Percentiles rank a stretch among this genome's conserved stretches.
Evolutionary conservation across 2,113 vertebrate species (phyloP).

Genomic region (Hippocampus zosterae): DNA sequence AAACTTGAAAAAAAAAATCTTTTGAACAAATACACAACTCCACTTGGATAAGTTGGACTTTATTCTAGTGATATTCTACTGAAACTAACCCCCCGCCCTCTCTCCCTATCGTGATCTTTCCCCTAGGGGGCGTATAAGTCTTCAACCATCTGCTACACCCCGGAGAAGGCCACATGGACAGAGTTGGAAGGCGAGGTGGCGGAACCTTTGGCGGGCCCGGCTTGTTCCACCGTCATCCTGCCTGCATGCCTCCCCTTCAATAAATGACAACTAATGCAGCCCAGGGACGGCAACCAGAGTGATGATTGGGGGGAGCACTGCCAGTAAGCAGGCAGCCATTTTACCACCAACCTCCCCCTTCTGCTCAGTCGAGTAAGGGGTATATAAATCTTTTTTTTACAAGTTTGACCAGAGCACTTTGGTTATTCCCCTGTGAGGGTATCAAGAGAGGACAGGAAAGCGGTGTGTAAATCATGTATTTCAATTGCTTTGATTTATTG

Average conservation of each 20-base stretch:
- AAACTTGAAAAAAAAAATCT: too few species aligned
- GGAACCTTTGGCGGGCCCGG: slow-evolving; percentile 92
- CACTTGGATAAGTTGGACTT: too few species aligned
- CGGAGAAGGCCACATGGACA: slow-evolving; percentile 95
- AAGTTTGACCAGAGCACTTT: slow-evolving; percentile 76
- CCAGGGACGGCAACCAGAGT: slow-evolving; percentile 16
- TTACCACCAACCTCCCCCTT: slow-evolving; percentile 43
- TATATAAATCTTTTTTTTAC: slow-evolving; percentile 81
- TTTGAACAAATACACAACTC: too few species aligned
- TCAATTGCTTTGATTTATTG: slow-evolving; percentile 58
- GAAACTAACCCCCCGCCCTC: too few species aligned
- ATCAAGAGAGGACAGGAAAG: slow-evolving; percentile 34
- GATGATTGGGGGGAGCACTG: slow-evolving; percentile 66
- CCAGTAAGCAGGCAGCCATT: slow-evolving; percentile 53
- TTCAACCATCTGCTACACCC: slow-evolving; percentile 97
- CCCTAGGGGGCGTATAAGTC: slow-evolving; percentile 98
- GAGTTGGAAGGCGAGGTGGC: slow-evolving; percentile 97
- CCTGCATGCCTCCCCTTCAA: slow-evolving; percentile 94
- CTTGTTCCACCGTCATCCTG: slow-evolving; percentile 91
- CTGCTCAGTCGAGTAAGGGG: slow-evolving; percentile 38
- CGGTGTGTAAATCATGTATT: slow-evolving; percentile 63
- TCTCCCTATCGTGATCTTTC: slow-evolving; percentile 24
- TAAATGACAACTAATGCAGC: slow-evolving; percentile 79
- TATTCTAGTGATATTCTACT: too few species aligned
- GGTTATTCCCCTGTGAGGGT: slow-evolving; percentile 65